phyloP scores from a whole-genome alignment of 2,113 vertebrate species.

The Mobula hypostoma region DNA sequence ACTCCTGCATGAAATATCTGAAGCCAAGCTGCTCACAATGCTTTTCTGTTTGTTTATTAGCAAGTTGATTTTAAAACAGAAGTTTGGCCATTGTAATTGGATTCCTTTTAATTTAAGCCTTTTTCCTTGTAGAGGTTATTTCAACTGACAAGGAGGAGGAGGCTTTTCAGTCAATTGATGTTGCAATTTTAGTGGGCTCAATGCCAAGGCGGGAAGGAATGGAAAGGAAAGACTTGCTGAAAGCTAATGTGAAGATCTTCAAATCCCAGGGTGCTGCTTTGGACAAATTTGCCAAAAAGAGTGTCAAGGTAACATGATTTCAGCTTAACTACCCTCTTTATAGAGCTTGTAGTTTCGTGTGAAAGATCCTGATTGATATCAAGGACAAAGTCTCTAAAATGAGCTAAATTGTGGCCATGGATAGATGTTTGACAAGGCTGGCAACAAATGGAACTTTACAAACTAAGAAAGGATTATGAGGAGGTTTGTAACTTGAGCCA shows the following conservation, averaged over 20 bases:
- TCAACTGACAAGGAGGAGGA: constrained; percentile 89
- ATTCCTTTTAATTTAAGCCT: not conserved
- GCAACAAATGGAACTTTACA: not conserved
- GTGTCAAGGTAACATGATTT: constrained; percentile 75
- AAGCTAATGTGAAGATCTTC: constrained; percentile 94
- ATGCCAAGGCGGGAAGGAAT: constrained; percentile 96
- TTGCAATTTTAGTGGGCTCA: constrained; percentile 88
- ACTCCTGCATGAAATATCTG: not conserved
- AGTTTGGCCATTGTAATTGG: not conserved
- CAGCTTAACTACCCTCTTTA: not conserved
- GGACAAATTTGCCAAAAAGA: constrained; percentile 91
- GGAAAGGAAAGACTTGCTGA: constrained; percentile 95
- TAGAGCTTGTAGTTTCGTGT: not conserved
- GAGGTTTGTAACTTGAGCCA: not conserved
- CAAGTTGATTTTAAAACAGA: not conserved
- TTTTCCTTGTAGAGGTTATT: constrained; percentile 71
- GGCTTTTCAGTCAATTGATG: constrained; percentile 86
- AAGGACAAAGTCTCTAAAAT: not conserved
- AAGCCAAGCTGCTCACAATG: not conserved
- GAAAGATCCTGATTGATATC: no score
- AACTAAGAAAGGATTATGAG: not conserved
- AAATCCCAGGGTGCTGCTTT: constrained; percentile 87
- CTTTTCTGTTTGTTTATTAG: not conserved
- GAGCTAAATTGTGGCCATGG: not conserved
- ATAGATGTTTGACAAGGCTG: not conserved